phyloP scores from a whole-genome alignment of 1,140 invertebrate genomes.

The Drosophila mauritiana region DNA sequence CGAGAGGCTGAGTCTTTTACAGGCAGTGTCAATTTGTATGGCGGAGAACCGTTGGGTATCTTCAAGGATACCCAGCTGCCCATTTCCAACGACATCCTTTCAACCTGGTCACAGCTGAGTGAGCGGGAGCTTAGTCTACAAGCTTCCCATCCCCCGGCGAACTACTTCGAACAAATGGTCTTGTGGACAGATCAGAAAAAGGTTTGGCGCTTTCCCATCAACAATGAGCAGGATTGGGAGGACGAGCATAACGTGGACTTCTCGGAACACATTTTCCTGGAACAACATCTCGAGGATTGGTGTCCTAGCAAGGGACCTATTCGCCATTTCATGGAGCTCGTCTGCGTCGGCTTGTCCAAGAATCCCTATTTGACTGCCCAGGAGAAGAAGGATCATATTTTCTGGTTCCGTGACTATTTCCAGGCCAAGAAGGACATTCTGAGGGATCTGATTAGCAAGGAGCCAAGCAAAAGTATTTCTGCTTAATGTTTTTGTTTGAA shows the following conservation, averaged over 20 bases:
- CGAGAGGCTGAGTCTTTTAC: slow-evolving; percentile 67
- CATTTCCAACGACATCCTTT: slow-evolving; percentile 85
- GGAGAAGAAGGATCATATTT: slow-evolving; percentile 95
- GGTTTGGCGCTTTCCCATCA: slow-evolving; percentile 98
- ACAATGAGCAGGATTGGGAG: slow-evolving; percentile 97
- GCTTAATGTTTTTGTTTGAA: slow-evolving; percentile 48
- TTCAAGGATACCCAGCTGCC: slow-evolving; percentile 85
- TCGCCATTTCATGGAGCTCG: slow-evolving; percentile 98
- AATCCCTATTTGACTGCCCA: slow-evolving; percentile 95
- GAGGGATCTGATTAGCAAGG: slow-evolving; percentile 68
- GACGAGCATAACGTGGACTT: slow-evolving; percentile 93
- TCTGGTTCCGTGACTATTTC: slow-evolving; percentile 97
- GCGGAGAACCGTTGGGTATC: slow-evolving; percentile 86
- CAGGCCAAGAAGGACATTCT: slow-evolving; percentile 91
- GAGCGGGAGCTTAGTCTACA: slow-evolving; percentile 88
- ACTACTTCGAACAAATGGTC: slow-evolving; percentile 97
- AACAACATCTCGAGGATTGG: slow-evolving; percentile 92
- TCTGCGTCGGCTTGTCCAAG: slow-evolving; percentile 96
- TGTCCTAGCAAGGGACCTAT: slow-evolving; percentile 96
- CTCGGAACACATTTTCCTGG: slow-evolving; percentile 97
- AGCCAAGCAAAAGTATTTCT: slow-evolving; percentile 52
- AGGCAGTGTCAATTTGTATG: slow-evolving; percentile 86
- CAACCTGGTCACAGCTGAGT: slow-evolving; percentile 89
- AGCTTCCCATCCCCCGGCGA: slow-evolving; percentile 90
- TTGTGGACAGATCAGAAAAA: slow-evolving; percentile 97